Percentiles rank a stretch among this genome's conserved stretches.
phyloP scores from a whole-genome alignment of 2,888 invertebrate genomes.

The Lithophane ornitopus region DNA sequence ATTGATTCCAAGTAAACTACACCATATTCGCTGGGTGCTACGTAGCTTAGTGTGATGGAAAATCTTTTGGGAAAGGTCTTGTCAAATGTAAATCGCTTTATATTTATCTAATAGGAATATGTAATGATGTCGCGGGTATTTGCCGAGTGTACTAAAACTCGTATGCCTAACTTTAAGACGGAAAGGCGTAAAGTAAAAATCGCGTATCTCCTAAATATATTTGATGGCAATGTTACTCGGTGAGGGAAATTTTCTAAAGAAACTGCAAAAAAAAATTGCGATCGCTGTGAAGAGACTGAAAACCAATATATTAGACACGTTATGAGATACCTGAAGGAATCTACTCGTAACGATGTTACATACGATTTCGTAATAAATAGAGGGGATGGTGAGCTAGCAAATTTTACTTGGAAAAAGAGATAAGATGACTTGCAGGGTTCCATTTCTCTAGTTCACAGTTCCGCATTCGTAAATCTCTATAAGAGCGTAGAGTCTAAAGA shows the following conservation, averaged over 20 bases:
- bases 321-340: constrained; percentile 66
- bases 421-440: constrained; percentile 61
- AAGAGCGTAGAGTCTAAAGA: too few relatives aligned
- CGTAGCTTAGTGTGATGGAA: not conserved
- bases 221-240: too few relatives aligned
- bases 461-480: too few relatives aligned
- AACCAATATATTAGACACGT: constrained; percentile 75
- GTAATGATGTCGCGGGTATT: not conserved
- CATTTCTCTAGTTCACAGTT: too few relatives aligned
- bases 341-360: constrained; percentile 60
- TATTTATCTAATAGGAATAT: not conserved
- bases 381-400: constrained; percentile 65
- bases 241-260: constrained; percentile 69
- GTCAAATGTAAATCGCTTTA: constrained; percentile 4
- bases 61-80: not conserved
- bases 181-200: not conserved
- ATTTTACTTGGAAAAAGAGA: constrained; percentile 80
- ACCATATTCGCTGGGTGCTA: constrained; percentile 34
- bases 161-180: not conserved
- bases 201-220: too few relatives aligned
- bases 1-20: constrained; percentile 4
- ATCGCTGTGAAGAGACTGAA: constrained; percentile 71
- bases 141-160: not conserved
- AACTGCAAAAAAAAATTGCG: constrained; percentile 70
- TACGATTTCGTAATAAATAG: constrained; percentile 67